phyloP scores from a whole-genome alignment of 30 jellyfish, hydroid and myxozoan species.

The Cassiopea xamachana region DNA sequence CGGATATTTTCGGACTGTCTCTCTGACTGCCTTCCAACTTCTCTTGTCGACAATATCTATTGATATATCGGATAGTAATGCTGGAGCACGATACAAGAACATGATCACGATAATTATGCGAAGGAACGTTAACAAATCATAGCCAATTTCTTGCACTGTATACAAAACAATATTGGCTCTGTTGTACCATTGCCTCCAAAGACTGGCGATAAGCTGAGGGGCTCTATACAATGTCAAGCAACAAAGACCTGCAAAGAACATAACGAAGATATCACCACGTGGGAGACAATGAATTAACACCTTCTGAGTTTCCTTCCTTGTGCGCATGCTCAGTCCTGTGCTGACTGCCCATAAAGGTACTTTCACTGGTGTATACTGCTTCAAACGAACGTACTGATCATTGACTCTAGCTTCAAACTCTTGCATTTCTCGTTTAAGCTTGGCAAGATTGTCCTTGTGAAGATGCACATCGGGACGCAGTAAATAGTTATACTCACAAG shows the following conservation, averaged over 20 bases:
- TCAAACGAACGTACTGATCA: constrained; percentile 52
- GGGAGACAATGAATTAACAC: constrained; percentile 85
- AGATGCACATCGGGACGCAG: constrained; percentile 76
- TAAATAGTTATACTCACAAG: constrained; percentile 67
- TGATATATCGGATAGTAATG: constrained; percentile 72
- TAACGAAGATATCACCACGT: constrained; percentile 76
- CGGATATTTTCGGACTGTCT: constrained; percentile 79
- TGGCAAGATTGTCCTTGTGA: constrained; percentile 57
- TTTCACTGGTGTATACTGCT: constrained; percentile 56
- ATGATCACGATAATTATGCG: constrained; percentile 74
- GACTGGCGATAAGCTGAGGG: constrained; percentile 61
- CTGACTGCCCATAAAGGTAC: constrained; percentile 81
- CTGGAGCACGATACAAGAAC: constrained; percentile 93
- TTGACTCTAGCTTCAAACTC: constrained; percentile 41
- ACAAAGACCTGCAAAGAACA: constrained; percentile 70
- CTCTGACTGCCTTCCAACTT: constrained; percentile 92
- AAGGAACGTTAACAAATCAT: constrained; percentile 72
- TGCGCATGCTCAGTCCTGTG: constrained; percentile 76
- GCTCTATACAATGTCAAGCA: constrained; percentile 89
- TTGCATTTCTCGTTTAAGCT: constrained; percentile 55
- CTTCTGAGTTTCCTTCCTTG: constrained; percentile 85
- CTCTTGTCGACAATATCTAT: constrained; percentile 82
- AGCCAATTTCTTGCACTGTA: constrained; percentile 78
- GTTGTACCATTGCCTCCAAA: constrained; percentile 78
- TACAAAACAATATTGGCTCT: constrained; percentile 58